Evolutionary conservation across 2,888 invertebrate species (phyloP), one percentile per base, ranked within the genome.

Genomic region (Eupithecia insigniata): DNA sequence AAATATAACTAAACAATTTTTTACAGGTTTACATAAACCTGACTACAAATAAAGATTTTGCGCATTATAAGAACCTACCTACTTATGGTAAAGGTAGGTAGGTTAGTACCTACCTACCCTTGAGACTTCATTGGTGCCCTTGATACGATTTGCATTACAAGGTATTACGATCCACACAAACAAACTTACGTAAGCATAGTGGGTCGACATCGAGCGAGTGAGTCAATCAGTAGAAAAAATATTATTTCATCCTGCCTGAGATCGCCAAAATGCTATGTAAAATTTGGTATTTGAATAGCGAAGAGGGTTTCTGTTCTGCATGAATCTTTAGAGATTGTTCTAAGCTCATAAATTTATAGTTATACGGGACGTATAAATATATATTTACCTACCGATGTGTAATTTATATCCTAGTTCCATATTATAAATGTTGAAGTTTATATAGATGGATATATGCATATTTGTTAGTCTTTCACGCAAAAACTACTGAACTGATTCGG

Each of bases 231-330:
- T 78, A 77, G 78, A 79, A 83, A 84, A 84, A 82, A 82, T 79
- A 82, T 66, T 78, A 80, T 81, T 78, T 79, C 78, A 80, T 81
- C 77, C 74, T 75, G 75, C 78, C 74, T 73, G 36, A 22, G 80
- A 79, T 77, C 73, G 73, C 89, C 90, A 89, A 87, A 90, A 84
- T 64, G 10, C 28, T 85, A 91, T 92, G 90, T 80, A 82, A 91
- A 91, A 87, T 60, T 84, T 89, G 89, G 80, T 89, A 90, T 91
- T 91, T 90, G 83, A 73, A 79, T 79, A 82, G 82, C n/a, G n/a
- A 79, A 80, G 28, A 60, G 74, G 71, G 79, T 80, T 84, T 81
- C 67, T 64, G 26, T 64, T 36, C 71, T 74, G 70, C 75, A 69
- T 76, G 78, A 81, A 81, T 83, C 83, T 81, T 83, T 84, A 82